phyloP scores from a whole-genome alignment of 2,888 invertebrate genomes.

The Acleris cristana region DNA sequence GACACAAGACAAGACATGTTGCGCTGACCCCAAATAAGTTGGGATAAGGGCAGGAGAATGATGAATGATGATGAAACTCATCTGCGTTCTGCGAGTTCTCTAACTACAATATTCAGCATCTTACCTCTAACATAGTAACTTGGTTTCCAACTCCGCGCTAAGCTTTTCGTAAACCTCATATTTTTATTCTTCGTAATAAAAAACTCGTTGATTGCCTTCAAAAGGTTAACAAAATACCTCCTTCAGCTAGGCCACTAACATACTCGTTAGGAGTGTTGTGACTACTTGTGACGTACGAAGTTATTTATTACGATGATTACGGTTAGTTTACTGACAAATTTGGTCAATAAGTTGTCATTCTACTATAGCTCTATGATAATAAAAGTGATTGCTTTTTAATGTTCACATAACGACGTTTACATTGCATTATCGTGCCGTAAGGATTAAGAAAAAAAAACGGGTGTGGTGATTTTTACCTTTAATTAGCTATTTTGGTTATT shows the following conservation, averaged over 20 bases:
- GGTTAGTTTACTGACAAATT: not conserved
- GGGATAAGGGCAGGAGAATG: too few species aligned
- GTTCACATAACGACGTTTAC: not conserved
- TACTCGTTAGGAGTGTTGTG: too few species aligned
- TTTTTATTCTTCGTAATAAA: not conserved
- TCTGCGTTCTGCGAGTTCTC: too few species aligned
- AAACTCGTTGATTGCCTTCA: not conserved
- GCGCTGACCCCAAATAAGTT: too few species aligned
- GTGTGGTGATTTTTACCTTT: not conserved
- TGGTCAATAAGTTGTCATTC: not conserved
- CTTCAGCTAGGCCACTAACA: too few species aligned
- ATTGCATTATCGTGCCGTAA: not conserved
- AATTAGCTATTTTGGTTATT: too few species aligned
- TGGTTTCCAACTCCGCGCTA: not conserved
- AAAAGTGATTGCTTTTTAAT: not conserved
- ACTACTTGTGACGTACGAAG: too few species aligned
- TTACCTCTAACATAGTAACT: slow-evolving; percentile 9
- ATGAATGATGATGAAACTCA: too few species aligned
- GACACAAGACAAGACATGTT: too few species aligned
- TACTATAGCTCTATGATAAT: not conserved
- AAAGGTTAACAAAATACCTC: too few species aligned
- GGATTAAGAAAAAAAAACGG: not conserved
- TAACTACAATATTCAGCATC: not conserved
- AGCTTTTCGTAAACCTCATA: not conserved
- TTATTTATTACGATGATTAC: too few species aligned